These are phyloP conservation scores for Flexamia atlantica DNA, from an alignment of 2,888 invertebrate genomes.

Conservation along the genomic window DNA sequence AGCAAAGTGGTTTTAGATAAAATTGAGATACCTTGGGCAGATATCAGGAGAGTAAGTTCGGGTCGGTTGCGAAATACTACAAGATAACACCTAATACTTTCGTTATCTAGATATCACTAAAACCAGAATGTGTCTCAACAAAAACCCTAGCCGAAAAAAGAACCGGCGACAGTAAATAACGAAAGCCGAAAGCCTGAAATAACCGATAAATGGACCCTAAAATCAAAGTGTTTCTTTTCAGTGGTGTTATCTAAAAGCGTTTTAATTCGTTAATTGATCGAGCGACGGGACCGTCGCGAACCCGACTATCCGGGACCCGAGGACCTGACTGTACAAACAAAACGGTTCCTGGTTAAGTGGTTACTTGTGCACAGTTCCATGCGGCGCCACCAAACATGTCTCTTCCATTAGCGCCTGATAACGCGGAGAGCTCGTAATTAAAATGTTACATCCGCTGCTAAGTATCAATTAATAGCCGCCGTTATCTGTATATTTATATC, in stretches of 20 bases:
- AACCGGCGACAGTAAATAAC: constrained; percentile 10
- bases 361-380: constrained; percentile 9
- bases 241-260: constrained; percentile 36
- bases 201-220: constrained; percentile 15
- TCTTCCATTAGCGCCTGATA: constrained; percentile 65
- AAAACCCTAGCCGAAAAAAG: not conserved
- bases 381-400: constrained; percentile 60
- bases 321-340: constrained; percentile 41
- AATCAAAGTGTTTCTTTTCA: constrained; percentile 34
- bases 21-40: not conserved
- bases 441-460: constrained; percentile 66
- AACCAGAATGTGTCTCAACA: not conserved
- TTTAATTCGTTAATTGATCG: constrained; percentile 47
- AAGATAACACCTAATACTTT: not conserved
- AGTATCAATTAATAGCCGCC: constrained; percentile 67
- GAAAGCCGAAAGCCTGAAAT: constrained; percentile 12
- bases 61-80: constrained; percentile 1
- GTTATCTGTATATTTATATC: constrained; percentile 36
- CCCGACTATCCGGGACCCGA: constrained; percentile 30
- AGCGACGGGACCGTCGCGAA: constrained; percentile 22
- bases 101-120: not conserved
- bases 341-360: constrained; percentile 53
- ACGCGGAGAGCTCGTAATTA: constrained; percentile 64
- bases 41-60: not conserved
- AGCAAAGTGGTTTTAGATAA: not conserved